A percentile compares a stretch with the other conserved stretches of the same genome.
Evolutionary conservation across 2,113 vertebrate species (phyloP).

Genomic region (Natator depressus): DNA sequence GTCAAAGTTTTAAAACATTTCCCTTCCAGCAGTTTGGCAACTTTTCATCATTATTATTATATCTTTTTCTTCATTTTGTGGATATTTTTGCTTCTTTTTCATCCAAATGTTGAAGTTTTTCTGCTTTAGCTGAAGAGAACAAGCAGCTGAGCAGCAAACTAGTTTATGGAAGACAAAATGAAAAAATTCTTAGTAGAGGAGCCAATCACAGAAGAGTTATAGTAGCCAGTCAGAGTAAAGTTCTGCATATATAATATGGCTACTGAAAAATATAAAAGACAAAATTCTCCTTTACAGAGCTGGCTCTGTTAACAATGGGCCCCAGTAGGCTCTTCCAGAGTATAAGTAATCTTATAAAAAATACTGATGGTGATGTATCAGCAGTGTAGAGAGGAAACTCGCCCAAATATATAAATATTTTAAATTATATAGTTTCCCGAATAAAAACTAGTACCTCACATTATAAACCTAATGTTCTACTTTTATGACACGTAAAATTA

Average conservation of each 20-base stretch:
- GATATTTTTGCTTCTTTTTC: not conserved
- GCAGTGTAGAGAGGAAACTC: rapidly evolving
- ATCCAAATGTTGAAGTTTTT: not conserved
- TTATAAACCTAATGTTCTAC: not conserved
- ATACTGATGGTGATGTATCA: not conserved
- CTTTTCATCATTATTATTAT: not conserved
- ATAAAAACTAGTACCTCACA: not conserved
- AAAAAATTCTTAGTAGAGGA: not conserved
- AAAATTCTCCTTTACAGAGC: not conserved
- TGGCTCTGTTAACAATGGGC: not conserved
- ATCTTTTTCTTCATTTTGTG: not conserved
- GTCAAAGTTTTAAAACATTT: not conserved
- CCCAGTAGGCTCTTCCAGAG: not conserved
- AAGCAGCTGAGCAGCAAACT: not conserved
- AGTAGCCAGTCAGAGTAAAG: not conserved
- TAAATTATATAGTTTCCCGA: not conserved
- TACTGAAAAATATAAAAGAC: not conserved
- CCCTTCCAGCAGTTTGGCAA: not conserved
- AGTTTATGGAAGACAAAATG: not conserved
- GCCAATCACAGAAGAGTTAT: not conserved
- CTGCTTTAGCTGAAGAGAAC: not conserved
- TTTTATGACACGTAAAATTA: not conserved
- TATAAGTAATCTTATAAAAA: not conserved
- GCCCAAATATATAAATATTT: not conserved
- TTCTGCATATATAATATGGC: not conserved